These are phyloP conservation scores for Dromas ardeola DNA, from an alignment of 2,113 vertebrate genomes.

Conservation along the genomic window DNA sequence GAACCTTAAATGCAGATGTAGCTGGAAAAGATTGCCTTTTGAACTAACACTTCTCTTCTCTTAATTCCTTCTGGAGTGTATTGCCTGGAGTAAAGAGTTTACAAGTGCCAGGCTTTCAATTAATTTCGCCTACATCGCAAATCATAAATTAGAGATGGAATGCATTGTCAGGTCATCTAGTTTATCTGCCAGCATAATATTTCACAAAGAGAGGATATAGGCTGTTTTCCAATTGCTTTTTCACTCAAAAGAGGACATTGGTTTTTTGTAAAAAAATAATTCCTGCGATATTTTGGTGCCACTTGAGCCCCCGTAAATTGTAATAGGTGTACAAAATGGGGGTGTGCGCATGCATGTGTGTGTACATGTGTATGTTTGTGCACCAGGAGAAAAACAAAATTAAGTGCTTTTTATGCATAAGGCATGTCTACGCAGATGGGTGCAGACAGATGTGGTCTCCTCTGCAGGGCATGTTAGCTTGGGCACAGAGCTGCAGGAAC, in stretches of 20 bases:
- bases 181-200: neutral
- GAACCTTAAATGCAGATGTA: neutral
- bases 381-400: neutral
- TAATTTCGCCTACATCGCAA: neutral
- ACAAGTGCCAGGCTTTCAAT: neutral
- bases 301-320: neutral
- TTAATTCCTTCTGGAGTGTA: neutral
- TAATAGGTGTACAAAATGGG: neutral
- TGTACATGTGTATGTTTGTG: neutral
- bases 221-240: neutral
- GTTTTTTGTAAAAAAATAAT: neutral
- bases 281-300: neutral
- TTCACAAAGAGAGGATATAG: neutral
- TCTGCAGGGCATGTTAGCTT: neutral
- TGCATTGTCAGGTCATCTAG: rapidly evolving
- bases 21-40: constrained; percentile 7
- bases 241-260: neutral
- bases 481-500: neutral
- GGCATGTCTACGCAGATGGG: neutral
- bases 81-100: neutral
- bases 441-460: neutral
- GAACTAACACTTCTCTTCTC: neutral
- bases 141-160: neutral
- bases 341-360: rapidly evolving
- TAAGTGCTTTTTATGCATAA: neutral